phyloP scores from a whole-genome alignment of 2,797 vertebrate species.

The Amniataba percoides region DNA sequence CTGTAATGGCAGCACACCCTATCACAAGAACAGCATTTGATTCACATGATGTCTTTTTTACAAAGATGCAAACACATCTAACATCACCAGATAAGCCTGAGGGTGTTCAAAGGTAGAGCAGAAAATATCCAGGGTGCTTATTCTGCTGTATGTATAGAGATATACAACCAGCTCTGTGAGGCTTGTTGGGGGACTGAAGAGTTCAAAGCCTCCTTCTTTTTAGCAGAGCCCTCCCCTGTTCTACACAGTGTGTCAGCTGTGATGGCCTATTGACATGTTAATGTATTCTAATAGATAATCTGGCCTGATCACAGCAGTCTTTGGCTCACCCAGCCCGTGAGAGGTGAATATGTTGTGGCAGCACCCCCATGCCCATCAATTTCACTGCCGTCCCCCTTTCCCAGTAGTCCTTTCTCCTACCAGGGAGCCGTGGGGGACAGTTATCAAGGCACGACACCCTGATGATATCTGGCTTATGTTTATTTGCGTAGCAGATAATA shows the following conservation, averaged over 20 bases:
- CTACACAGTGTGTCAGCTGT: constrained; percentile 78
- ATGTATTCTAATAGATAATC: constrained; percentile 84
- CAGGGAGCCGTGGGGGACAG: constrained; percentile 21
- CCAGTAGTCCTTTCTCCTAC: constrained; percentile 20
- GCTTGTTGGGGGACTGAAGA: constrained; percentile 58
- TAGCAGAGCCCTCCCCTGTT: constrained; percentile 54
- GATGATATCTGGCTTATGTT: constrained; percentile 46
- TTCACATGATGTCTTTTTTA: constrained; percentile 43
- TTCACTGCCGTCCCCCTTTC: constrained; percentile 27
- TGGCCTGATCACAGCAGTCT: constrained; percentile 71
- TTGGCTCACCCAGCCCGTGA: constrained; percentile 48
- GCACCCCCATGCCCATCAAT: constrained; percentile 23
- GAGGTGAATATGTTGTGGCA: constrained; percentile 62
- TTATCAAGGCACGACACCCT: constrained; percentile 21
- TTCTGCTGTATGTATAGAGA: constrained; percentile 37
- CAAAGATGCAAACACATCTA: constrained; percentile 10
- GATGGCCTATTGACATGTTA: constrained; percentile 84
- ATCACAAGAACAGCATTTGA: constrained; percentile 16
- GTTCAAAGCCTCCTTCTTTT: constrained; percentile 75
- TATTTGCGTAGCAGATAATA: constrained; percentile 47
- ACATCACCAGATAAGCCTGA: constrained; percentile 3
- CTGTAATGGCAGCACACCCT: not conserved
- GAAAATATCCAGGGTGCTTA: constrained; percentile 46
- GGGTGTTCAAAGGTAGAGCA: constrained; percentile 29
- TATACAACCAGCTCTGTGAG: constrained; percentile 42